Base-by-base conservation (phyloP, 2,888 invertebrate genomes). In the Leuctra nigra region DNA sequence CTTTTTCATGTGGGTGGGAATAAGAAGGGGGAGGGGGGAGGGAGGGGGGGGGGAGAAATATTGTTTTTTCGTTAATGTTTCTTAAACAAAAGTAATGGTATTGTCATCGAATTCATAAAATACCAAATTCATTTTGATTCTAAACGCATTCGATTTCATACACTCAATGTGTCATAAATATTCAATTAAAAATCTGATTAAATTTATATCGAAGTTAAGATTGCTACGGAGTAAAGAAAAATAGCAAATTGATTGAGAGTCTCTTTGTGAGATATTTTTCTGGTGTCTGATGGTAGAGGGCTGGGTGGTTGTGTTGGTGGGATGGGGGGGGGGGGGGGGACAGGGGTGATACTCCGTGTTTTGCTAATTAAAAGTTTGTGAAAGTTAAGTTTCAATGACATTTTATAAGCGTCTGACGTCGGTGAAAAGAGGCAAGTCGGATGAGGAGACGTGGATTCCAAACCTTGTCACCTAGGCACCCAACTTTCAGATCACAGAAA, bases 331-430 rank as follows among this genome's bases (percentile, higher is more conserved):
- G 44, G 9, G 44, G 44, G 6, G 44, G 22, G 14, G 38, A 14
- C 4, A 20, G 44, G 44, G 16, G 44, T 44, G 33, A 35, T 22
- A 14, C 56, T 36, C 55, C 44, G 33, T 39, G 50, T 59, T 59
- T 57, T 59, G 52, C 59, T 59, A 59, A 59, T 59, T 59, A 59
- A 59, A 59, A 59, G 59, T 59, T 59, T 59, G 56, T 54, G 59
- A 56, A 57, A 59, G 50, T 50, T 50, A 50, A 50, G 50, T 50
- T 50, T 50, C 33, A 50, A 50, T 29, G 50, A 50, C 50, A 50
- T 50, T 50, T 50, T 50, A 50, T 50, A 50, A 50, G 50, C 50
- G 50, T 33, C 50, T 50, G 33, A 14, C 29, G 50, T 36, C 29
- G 29, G 48, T 7, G 18, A 20, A 20, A 14, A 18, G 38, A n/a